Percentiles rank a stretch among this genome's conserved stretches.
Conservation (phyloP, 37 sponge, comb jelly and placozoan species). For the Petrosia ficiformis region DNA sequence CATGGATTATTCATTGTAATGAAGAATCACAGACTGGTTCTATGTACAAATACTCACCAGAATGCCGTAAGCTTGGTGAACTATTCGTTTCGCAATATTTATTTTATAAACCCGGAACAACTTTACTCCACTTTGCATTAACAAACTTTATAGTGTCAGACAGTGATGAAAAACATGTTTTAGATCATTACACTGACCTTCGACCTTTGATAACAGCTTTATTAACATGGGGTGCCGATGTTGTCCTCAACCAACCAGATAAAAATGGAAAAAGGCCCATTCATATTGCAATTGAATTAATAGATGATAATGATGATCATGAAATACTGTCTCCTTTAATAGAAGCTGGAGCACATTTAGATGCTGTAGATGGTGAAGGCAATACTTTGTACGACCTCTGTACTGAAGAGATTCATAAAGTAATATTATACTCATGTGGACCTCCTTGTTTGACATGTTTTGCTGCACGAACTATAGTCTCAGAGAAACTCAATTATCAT, state of each 20-base stretch:
- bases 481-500: slow-evolving; percentile 22
- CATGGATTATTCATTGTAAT: slow-evolving; percentile 50
- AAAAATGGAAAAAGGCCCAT: slow-evolving; percentile 46
- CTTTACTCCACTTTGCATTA: slow-evolving; percentile 70
- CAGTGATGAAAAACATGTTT: neutral
- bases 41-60: neutral
- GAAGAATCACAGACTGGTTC: slow-evolving; percentile 5
- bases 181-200: slow-evolving; percentile 29
- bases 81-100: slow-evolving; percentile 50
- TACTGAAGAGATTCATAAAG: slow-evolving; percentile 29
- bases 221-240: slow-evolving; percentile 66
- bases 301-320: slow-evolving; percentile 8
- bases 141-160: slow-evolving; percentile 25
- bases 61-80: slow-evolving; percentile 35
- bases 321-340: slow-evolving; percentile 43
- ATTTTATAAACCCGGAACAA: slow-evolving; percentile 10
- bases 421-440: slow-evolving; percentile 29
- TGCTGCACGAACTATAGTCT: slow-evolving; percentile 26
- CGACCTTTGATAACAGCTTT: slow-evolving; percentile 37
- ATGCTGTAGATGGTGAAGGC: slow-evolving; percentile 46
- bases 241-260: slow-evolving; percentile 44
- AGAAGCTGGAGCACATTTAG: slow-evolving; percentile 29
- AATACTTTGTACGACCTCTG: slow-evolving; percentile 13
- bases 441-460: slow-evolving; percentile 37
- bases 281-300: slow-evolving; percentile 37